Conservation (phyloP, 2,113 vertebrate species). For the Fregetta grallaria region DNA sequence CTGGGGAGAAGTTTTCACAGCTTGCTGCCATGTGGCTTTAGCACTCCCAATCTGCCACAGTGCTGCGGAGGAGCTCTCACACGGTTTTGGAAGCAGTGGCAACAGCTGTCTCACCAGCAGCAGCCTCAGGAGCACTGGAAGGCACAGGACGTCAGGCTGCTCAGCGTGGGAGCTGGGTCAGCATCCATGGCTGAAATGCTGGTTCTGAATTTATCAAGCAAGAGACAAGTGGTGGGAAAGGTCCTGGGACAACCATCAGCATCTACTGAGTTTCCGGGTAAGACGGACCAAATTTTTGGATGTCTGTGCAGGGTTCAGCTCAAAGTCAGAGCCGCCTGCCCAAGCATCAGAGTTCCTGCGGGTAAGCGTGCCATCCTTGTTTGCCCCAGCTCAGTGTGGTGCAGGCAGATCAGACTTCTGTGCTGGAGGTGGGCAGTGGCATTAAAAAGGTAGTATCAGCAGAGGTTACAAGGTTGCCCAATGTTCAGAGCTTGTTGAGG, state of each 20-base stretch:
- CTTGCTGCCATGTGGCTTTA: constrained; percentile 24
- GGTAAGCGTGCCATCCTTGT: rapidly evolving
- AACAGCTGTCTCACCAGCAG: neutral
- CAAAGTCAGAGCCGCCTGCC: neutral
- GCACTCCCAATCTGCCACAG: neutral
- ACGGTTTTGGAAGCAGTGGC: neutral
- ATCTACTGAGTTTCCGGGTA: neutral
- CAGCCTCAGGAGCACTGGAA: neutral
- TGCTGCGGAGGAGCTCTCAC: neutral
- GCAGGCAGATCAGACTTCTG: neutral
- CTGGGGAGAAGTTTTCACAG: constrained; percentile 29
- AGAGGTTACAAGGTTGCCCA: neutral
- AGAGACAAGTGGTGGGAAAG: neutral
- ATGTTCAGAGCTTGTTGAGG: neutral
- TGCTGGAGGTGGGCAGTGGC: neutral
- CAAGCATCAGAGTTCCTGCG: neutral
- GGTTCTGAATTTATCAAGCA: neutral
- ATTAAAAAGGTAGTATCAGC: neutral
- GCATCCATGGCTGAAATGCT: neutral
- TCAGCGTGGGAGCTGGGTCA: neutral
- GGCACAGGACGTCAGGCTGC: neutral
- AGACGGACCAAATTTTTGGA: neutral
- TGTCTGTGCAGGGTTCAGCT: neutral
- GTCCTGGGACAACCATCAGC: neutral
- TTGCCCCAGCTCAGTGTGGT: neutral